A percentile compares a stretch with the other conserved stretches of the same genome.
Conservation (phyloP, 2,797 vertebrate genomes). For the Aphelocoma californica region DNA sequence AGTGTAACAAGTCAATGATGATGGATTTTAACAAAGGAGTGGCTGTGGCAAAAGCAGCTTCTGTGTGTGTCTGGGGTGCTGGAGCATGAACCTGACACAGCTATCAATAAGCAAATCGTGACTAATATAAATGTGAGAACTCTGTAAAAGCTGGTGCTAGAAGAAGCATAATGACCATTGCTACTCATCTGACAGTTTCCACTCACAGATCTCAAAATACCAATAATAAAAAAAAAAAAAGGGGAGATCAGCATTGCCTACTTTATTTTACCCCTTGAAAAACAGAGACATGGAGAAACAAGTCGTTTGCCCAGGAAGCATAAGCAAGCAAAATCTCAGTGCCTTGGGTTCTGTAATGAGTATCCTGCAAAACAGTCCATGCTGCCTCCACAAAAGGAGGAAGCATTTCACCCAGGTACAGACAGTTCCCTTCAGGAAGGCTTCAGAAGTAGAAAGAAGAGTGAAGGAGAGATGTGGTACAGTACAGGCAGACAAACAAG, state of each 20-base stretch:
- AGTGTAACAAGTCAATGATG: background rate
- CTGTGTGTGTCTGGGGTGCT: background rate
- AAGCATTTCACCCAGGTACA: background rate
- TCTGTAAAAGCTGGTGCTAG: background rate
- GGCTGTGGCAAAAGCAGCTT: background rate
- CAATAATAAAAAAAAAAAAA: background rate
- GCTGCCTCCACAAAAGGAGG: background rate
- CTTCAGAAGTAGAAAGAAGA: background rate
- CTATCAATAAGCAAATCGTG: background rate
- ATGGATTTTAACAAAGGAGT: constrained; percentile 2
- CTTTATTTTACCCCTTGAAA: background rate
- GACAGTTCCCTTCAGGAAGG: background rate
- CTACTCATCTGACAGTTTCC: background rate
- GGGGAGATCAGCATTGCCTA: background rate
- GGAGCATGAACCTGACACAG: background rate
- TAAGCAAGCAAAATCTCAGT: background rate
- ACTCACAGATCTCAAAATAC: background rate
- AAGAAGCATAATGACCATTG: background rate
- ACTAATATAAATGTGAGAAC: background rate
- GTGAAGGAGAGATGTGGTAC: background rate
- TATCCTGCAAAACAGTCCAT: background rate
- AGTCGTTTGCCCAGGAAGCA: background rate
- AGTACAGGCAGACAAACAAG: background rate
- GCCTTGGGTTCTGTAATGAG: background rate
- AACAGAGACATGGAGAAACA: background rate